A percentile compares a stretch with the other conserved stretches of the same genome.
Evolutionary conservation across 2,113 vertebrate species (phyloP).

Genomic region (Neodontobutis hainanensis): DNA sequence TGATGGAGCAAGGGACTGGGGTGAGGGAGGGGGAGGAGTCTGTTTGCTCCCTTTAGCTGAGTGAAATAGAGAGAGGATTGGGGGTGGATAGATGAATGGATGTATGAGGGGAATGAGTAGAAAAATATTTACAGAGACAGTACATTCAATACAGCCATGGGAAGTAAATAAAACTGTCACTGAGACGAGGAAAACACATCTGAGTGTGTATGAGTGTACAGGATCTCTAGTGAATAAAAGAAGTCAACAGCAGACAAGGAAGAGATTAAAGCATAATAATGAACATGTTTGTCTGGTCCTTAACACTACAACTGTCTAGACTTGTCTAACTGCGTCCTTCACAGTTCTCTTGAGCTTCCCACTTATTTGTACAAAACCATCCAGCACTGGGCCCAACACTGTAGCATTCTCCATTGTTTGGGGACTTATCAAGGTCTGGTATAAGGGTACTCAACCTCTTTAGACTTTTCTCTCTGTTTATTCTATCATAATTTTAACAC

Average conservation of each 20-base stretch:
- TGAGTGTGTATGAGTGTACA: slow-evolving; percentile 26
- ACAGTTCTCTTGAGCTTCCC: slow-evolving; percentile 5
- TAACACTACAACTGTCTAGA: slow-evolving; percentile 63
- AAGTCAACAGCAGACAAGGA: slow-evolving; percentile 20
- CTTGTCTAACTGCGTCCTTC: slow-evolving; percentile 46
- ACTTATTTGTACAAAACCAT: slow-evolving; percentile 13
- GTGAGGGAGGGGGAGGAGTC: slow-evolving; percentile 69
- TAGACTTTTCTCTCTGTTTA: slow-evolving; percentile 9
- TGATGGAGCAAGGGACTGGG: slow-evolving; percentile 41
- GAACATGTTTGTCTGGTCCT: slow-evolving; percentile 63
- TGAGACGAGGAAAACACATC: slow-evolving; percentile 39
- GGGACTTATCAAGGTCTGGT: slow-evolving; percentile 49
- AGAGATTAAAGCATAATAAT: slow-evolving; percentile 34
- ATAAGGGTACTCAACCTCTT: slow-evolving; percentile 17
- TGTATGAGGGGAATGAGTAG: slow-evolving; percentile 52
- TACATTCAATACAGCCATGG: slow-evolving; percentile 39
- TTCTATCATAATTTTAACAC: slow-evolving; percentile 37
- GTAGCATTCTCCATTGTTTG: slow-evolving; percentile 46
- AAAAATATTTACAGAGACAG: slow-evolving; percentile 64
- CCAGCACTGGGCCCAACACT: slow-evolving; percentile 27
- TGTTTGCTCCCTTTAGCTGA: slow-evolving; percentile 68
- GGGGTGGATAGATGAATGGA: slow-evolving; percentile 42
- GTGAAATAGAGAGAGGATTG: slow-evolving; percentile 51
- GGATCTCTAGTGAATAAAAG: slow-evolving; percentile 38
- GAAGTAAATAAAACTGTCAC: slow-evolving; percentile 59